Percentiles rank a stretch among this genome's conserved stretches.
Conservation (phyloP, 2,113 vertebrate species). For the Psittacara wagleri region DNA sequence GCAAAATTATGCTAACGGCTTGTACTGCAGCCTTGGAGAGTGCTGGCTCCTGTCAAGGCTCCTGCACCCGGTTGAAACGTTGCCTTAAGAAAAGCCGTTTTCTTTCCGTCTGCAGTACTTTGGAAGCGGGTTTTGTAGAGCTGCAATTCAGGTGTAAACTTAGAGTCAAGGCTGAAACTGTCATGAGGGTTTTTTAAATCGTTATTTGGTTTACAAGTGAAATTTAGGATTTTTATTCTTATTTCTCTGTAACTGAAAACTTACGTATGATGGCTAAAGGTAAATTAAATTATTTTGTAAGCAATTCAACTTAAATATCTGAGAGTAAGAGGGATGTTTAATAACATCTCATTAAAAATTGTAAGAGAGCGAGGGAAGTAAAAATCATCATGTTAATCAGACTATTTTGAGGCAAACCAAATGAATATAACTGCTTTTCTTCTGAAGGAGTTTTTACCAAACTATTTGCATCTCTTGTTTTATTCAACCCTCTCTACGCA, state of each 20-base stretch:
- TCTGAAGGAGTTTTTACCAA: not conserved
- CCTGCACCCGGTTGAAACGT: not conserved
- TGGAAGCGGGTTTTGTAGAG: not conserved
- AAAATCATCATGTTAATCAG: not conserved
- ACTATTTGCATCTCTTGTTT: conserved; percentile 11
- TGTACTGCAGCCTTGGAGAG: not conserved
- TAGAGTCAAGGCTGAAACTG: not conserved
- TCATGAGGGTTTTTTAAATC: not conserved
- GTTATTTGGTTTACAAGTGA: not conserved
- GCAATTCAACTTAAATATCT: not conserved
- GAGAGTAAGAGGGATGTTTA: not conserved
- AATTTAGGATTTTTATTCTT: not conserved
- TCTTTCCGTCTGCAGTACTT: not conserved
- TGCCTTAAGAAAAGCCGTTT: not conserved
- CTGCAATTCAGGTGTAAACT: not conserved
- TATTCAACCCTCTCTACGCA: not conserved
- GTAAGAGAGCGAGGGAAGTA: not conserved
- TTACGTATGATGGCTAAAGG: not conserved
- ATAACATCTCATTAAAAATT: not conserved
- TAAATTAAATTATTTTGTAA: not conserved
- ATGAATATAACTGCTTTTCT: not conserved
- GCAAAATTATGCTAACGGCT: conserved; percentile 35
- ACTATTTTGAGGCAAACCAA: not conserved
- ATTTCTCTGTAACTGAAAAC: not conserved
- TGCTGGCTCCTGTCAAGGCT: not conserved